Evolutionary conservation across 2,888 invertebrate genomes (phyloP).

Genomic region (Hydropsyche betteni): DNA sequence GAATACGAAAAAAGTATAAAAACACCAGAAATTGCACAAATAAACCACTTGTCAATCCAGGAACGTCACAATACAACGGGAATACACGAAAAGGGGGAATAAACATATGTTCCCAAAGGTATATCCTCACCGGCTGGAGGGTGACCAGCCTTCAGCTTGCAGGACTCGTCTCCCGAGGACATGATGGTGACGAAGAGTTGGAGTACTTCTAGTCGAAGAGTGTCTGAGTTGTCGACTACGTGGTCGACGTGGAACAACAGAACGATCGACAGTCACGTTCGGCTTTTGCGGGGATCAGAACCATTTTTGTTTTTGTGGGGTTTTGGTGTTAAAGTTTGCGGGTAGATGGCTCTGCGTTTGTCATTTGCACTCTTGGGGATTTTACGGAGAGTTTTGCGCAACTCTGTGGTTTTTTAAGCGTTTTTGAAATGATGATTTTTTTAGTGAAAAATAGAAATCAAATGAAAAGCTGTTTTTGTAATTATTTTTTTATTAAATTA

Average conservation of each 20-base stretch:
- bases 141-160: slow-evolving; percentile 85
- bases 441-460: too few species aligned
- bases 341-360: too few species aligned
- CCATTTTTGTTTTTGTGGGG: too few species aligned
- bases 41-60: neutral
- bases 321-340: too few species aligned
- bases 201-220: neutral
- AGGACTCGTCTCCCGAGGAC: slow-evolving; percentile 71
- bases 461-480: too few species aligned
- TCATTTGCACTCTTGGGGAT: too few species aligned
- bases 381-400: too few species aligned
- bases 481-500: too few species aligned
- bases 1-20: neutral
- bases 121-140: slow-evolving; percentile 83
- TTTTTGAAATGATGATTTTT: too few species aligned
- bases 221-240: neutral
- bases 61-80: neutral
- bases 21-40: neutral
- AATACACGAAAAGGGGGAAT: slow-evolving; percentile 11
- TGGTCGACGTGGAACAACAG: slow-evolving; percentile 27
- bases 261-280: neutral
- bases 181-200: slow-evolving; percentile 55
- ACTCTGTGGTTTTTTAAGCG: too few species aligned
- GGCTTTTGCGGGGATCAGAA: too few species aligned
- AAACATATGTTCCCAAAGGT: too few species aligned